Percentiles rank a stretch among this genome's conserved stretches.
These are phyloP conservation scores for Passer domesticus DNA, from an alignment of 2,113 vertebrate genomes.

Conservation along the genomic window DNA sequence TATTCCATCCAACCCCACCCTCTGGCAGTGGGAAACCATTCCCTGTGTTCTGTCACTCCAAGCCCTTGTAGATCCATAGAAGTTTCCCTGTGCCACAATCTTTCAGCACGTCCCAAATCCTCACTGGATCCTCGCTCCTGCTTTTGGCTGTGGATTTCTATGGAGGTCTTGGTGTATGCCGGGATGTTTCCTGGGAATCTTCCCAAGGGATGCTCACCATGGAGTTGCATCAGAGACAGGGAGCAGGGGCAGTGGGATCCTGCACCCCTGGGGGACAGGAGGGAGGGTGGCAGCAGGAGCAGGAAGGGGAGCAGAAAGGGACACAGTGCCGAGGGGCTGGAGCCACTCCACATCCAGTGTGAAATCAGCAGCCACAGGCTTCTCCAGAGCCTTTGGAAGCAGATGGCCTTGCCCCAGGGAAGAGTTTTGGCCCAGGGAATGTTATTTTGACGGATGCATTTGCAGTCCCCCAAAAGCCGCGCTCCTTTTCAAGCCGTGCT, in stretches of 20 bases:
- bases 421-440: neutral
- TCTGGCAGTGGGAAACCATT: neutral
- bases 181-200: neutral
- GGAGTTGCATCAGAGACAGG: neutral
- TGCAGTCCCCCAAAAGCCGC: neutral
- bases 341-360: neutral
- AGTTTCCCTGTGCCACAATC: no score
- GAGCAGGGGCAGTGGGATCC: neutral
- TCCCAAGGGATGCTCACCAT: rapidly evolving
- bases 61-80: neutral
- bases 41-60: neutral
- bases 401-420: neutral
- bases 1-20: neutral
- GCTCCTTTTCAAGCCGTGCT: neutral
- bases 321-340: neutral
- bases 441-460: neutral
- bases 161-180: rapidly evolving
- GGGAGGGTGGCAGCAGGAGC: neutral
- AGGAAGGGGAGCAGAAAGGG: neutral
- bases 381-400: constrained; percentile 18
- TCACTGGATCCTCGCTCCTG: rapidly evolving
- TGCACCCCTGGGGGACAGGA: rapidly evolving
- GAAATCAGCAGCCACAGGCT: neutral
- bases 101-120: no score
- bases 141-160: rapidly evolving